Conservation (phyloP, 2,113 vertebrate species). For the Apodemus speciosus region DNA sequence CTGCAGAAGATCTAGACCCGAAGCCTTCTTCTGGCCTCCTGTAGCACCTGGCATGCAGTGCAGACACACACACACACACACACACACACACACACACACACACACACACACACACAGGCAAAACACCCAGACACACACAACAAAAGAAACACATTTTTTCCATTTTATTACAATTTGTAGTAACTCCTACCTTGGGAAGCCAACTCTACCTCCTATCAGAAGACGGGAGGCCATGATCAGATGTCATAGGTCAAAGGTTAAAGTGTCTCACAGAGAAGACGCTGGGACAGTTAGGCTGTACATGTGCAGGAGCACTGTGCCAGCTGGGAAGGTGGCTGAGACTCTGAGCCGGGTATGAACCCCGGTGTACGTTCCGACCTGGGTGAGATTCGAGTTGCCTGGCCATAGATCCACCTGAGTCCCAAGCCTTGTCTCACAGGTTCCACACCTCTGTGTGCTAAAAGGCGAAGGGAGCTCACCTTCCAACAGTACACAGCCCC, state of each 20-base stretch:
- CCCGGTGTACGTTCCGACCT: accelerated
- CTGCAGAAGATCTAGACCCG: background rate
- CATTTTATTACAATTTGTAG: accelerated
- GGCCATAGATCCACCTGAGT: accelerated
- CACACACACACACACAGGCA: background rate
- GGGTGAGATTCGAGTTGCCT: background rate
- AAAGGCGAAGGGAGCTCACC: background rate
- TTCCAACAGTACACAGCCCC: background rate
- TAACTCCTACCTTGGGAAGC: background rate
- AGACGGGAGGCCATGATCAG: background rate
- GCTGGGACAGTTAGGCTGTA: accelerated
- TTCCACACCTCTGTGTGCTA: accelerated
- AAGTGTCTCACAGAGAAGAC: background rate
- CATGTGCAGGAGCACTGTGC: accelerated
- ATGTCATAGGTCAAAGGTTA: background rate
- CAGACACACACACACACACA: background rate
- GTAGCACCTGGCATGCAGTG: background rate
- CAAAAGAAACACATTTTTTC: background rate
- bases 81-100: no score
- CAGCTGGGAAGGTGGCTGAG: accelerated
- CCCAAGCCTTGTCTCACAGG: accelerated
- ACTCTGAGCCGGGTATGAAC: accelerated
- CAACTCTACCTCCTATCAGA: background rate
- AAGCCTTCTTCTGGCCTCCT: background rate
- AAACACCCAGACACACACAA: background rate